phyloP scores from a whole-genome alignment of 2,888 invertebrate genomes.

The Dioctria rufipes region DNA sequence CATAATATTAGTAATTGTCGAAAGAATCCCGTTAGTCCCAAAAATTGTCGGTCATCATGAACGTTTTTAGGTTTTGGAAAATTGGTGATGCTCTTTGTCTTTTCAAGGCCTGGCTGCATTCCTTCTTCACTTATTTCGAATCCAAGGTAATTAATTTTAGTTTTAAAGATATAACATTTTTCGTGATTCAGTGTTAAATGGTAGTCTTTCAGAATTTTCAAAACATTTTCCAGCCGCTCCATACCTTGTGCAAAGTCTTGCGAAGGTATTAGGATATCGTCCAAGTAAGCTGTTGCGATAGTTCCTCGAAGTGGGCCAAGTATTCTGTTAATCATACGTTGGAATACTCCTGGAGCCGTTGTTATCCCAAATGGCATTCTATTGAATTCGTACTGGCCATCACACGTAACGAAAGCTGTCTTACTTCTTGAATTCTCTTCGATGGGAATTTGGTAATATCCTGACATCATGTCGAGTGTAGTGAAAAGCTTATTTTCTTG shows the following conservation, averaged over 20 bases:
- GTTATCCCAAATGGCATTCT: constrained; percentile 54
- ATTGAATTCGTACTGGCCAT: constrained; percentile 60
- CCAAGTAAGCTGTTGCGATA: neutral
- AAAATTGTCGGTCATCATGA: neutral
- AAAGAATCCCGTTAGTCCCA: constrained; percentile 8
- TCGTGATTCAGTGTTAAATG: neutral
- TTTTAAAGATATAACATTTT: neutral
- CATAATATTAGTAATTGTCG: too few species aligned
- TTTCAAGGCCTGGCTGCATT: neutral
- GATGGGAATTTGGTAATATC: constrained; percentile 52
- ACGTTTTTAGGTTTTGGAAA: neutral
- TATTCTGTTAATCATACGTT: constrained; percentile 53
- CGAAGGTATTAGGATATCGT: neutral
- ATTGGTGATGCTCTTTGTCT: neutral
- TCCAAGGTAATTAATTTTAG: too few species aligned
- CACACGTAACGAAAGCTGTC: constrained; percentile 62
- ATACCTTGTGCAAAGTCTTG: neutral
- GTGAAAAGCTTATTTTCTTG: constrained; percentile 36
- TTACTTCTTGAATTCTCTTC: constrained; percentile 57
- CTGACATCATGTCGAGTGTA: constrained; percentile 48
- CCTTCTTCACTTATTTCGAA: neutral
- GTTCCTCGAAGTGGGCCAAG: constrained; percentile 18
- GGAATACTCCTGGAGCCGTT: constrained; percentile 55
- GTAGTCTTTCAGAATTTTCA: constrained; percentile 5
- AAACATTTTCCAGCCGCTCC: neutral